Evolutionary conservation across 2,797 vertebrate species (phyloP), one percentile per base, ranked within the genome.

Genomic region (Leptatherina wallacei): DNA sequence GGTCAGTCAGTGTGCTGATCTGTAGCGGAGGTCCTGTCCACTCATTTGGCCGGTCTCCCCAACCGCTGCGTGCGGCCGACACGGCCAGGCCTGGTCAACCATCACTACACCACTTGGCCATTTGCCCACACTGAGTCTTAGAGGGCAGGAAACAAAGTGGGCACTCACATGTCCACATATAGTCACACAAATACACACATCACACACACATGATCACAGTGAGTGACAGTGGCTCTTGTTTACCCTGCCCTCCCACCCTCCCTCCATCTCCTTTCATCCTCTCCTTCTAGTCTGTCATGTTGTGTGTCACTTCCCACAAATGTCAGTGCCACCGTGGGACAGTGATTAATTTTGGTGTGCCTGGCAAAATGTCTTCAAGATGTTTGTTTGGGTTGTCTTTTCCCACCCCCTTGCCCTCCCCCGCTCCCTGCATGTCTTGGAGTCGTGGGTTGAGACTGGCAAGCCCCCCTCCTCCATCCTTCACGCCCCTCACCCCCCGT

Each of bases 331-430:
- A 93, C 88, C 89, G 78, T 82, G 79, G 89, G 91, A 89, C 91
- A 90, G 89, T 93, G 92, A 95, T 95, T 94, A 92, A 93, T 95
- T 94, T 93, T 89, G 91, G 88, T 93, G 89, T 75, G 88, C 90
- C 91, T 90, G 86, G 91, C 90, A 89, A 94, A 94, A 92, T 93
- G 88, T 94, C 91, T 94, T 85, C 90, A 91, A 89, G 91, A 92
- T 95, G 90, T 94, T 95, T 91, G 92, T 93, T 95, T 94, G 82
- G 91, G 85, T 94, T 95, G 89, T 93, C 90, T 90, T 83, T 82
- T 89, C 83, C 87, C 84, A 85, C 87, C 86, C 85, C 74, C 68
- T 67, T 42, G 35, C 84, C 79, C 78, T 73, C 73, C 73, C 71
- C 82, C 42, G 22, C 75, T 79, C 69, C 61, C 77, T 44, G 52